A percentile compares a stretch with the other conserved stretches of the same genome.
Evolutionary conservation across 2,888 invertebrate species (phyloP).

Genomic region (Disparrhopalites patrizii): DNA sequence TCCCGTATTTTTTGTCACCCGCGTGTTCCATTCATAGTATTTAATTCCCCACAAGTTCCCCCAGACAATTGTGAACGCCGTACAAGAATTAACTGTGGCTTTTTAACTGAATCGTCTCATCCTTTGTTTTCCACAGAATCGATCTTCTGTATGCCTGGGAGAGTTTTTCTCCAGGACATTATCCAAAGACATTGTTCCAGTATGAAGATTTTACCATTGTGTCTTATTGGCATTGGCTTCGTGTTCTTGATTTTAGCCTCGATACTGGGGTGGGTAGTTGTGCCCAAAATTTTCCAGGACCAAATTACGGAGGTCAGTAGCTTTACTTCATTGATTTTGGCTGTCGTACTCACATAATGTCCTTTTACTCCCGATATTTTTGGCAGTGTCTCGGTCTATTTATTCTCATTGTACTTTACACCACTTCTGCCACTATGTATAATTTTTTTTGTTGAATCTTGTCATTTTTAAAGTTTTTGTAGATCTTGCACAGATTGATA

Average conservation of each 20-base stretch:
- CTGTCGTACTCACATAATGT: not conserved
- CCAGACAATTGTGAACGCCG: no score
- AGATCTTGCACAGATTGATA: no score
- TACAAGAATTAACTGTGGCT: no score
- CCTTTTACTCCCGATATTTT: not conserved
- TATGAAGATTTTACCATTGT: slow-evolving; percentile 27
- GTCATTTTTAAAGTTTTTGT: not conserved
- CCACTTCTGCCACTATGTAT: no score
- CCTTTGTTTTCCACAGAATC: no score
- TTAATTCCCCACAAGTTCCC: no score
- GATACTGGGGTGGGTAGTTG: slow-evolving; percentile 41
- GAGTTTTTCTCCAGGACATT: not conserved
- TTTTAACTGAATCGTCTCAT: no score
- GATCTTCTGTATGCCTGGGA: not conserved
- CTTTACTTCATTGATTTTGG: slow-evolving; percentile 7
- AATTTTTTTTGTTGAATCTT: slow-evolving; percentile 13
- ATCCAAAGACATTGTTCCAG: no score
- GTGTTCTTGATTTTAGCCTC: slow-evolving; percentile 29
- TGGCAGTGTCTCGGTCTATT: not conserved
- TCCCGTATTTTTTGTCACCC: no score
- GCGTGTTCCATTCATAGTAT: no score
- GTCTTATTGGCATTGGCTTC: slow-evolving; percentile 25
- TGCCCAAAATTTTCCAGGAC: slow-evolving; percentile 39
- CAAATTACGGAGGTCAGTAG: slow-evolving; percentile 34
- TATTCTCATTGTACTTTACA: not conserved